Base-by-base conservation (phyloP, 2,113 vertebrate genomes). In the Gobio gobio region DNA sequence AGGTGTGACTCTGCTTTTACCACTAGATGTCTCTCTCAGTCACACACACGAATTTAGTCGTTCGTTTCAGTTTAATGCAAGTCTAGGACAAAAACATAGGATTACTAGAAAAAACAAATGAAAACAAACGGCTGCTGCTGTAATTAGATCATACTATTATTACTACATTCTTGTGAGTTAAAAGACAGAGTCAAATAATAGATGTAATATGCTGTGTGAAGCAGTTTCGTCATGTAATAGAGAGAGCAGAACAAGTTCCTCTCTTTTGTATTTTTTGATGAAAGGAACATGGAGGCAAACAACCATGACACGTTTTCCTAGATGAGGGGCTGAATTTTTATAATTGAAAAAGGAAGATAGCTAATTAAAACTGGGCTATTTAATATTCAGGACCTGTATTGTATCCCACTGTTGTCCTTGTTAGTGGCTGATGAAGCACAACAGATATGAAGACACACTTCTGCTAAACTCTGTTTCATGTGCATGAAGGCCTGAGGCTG, bases 351-450 rank as follows among this genome's bases (percentile, higher is more conserved):
- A 81, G 51, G 33, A 81, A 47, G 77, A 54, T 79, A 7, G 40
- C 40, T 40, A 85, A 80, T 85, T 74, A 72, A 85, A 81, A 63
- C 36, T 0, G 5, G 36, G 14, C 36, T 79, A 68, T 75, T 82
- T 82, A 82, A 74, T 81, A 82, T 82, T 86, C 78, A 82, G 43
- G 33, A 58, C 43, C 47, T 40, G 56, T 75, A 13, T 76, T 75
- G 68, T 78, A 59, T 47, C n/a, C 58, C 45, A 47, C 75, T 54
- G 77, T 76, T 74, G 80, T 76, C 9, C 77, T 78, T 81, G 77
- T 85, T 85, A 85, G 77, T 51, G 66, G 2, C 77, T 81, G 66
- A 85, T 85, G 83, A 84, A 85, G 74, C 64, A 80, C 84, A 72
- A 14, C 58, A 79, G 77, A 85, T 63, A 73, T 36, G 8, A 80